These are phyloP conservation scores for Drosophila kurseongensis DNA, from an alignment of 1,140 invertebrate genomes.

Conservation along the genomic window DNA sequence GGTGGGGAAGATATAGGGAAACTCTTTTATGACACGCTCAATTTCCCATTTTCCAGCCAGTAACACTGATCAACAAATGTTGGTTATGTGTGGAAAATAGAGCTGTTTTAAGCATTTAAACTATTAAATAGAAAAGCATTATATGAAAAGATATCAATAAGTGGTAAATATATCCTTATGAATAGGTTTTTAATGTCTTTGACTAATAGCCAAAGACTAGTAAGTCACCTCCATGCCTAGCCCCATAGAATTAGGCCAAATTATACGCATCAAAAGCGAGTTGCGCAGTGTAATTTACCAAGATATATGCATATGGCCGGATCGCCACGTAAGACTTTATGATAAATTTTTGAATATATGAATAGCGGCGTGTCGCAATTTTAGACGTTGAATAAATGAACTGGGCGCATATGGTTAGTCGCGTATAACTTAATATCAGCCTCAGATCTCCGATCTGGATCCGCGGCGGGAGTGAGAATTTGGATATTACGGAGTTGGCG, in stretches of 20 bases:
- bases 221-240: no score
- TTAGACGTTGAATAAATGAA: slow-evolving; percentile 74
- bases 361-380: slow-evolving; percentile 74
- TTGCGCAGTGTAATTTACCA: slow-evolving; percentile 33
- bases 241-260: not conserved
- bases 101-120: no score
- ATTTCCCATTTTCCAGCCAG: slow-evolving; percentile 28
- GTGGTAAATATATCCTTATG: no score
- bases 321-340: slow-evolving; percentile 74
- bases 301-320: slow-evolving; percentile 34
- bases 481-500: slow-evolving; percentile 43
- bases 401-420: slow-evolving; percentile 60
- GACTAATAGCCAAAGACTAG: no score
- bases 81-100: no score
- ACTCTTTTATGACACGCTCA: slow-evolving; percentile 33
- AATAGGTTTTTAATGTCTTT: no score
- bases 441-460: slow-evolving; percentile 39
- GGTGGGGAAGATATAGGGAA: slow-evolving; percentile 24
- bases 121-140: no score
- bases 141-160: no score
- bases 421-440: slow-evolving; percentile 76
- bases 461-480: slow-evolving; percentile 32
- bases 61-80: slow-evolving; percentile 16
- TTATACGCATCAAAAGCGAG: not conserved
- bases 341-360: slow-evolving; percentile 84